A percentile compares a stretch with the other conserved stretches of the same genome.
Evolutionary conservation across 2,888 invertebrate genomes (phyloP).

Genomic region (Pandemis cinnamomeana): DNA sequence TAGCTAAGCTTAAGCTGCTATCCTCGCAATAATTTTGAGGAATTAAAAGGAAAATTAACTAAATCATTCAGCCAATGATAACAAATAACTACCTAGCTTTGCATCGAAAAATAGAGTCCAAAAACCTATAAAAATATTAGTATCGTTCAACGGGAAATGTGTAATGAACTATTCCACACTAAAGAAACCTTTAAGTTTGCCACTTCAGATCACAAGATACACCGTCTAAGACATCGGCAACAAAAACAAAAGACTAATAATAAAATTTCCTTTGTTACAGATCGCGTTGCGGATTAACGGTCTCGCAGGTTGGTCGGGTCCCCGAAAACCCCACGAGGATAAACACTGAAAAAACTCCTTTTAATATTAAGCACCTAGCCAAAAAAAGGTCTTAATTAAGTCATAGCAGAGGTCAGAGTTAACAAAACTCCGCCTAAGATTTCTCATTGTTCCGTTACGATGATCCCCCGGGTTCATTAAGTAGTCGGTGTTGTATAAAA

Average conservation of each 20-base stretch:
- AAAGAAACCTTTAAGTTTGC: not conserved
- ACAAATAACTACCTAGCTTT: too few relatives aligned
- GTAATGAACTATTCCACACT: not conserved
- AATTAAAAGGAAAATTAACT: too few relatives aligned
- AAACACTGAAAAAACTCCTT: conserved; percentile 53
- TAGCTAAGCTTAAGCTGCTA: not conserved
- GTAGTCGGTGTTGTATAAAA: conserved; percentile 78
- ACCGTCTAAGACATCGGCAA: not conserved
- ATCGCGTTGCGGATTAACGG: conserved; percentile 54
- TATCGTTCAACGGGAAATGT: not conserved
- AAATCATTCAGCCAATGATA: too few relatives aligned
- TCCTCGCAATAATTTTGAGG: too few relatives aligned
- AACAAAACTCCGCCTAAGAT: conserved; percentile 63
- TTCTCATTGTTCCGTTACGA: conserved; percentile 72
- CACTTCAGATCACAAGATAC: conserved; percentile 1
- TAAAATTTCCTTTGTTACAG: conserved; percentile 60
- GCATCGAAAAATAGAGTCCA: too few relatives aligned
- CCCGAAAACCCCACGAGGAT: conserved; percentile 44
- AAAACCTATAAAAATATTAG: not conserved
- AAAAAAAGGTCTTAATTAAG: conserved; percentile 71
- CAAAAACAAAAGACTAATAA: conserved; percentile 21
- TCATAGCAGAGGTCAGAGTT: conserved; percentile 54
- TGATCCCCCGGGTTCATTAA: conserved; percentile 77
- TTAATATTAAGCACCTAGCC: conserved; percentile 52
- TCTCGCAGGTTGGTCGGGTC: conserved; percentile 66